phyloP scores from a whole-genome alignment of 1,140 invertebrate species.

The Choristoneura fumiferana region DNA sequence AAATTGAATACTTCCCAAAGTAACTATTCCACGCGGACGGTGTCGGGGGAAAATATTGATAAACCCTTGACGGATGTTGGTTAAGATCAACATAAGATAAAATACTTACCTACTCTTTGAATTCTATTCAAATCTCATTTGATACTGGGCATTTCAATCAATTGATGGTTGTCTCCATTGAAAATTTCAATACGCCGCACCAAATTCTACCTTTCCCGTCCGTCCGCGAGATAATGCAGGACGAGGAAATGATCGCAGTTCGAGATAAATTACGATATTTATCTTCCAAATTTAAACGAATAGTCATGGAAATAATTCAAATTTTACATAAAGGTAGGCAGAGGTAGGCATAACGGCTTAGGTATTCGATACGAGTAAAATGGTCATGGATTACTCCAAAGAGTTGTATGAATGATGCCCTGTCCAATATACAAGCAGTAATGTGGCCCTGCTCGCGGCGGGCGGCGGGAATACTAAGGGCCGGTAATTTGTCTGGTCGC shows the following conservation, averaged over 20 bases:
- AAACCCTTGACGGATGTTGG: too few species aligned
- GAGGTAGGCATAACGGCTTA: not conserved
- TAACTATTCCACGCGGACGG: too few species aligned
- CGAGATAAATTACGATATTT: not conserved
- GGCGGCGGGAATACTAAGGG: conserved; percentile 34
- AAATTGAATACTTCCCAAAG: too few species aligned
- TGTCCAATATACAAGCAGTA: conserved; percentile 13
- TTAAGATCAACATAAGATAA: too few species aligned
- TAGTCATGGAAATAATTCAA: not conserved
- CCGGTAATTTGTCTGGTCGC: conserved; percentile 35
- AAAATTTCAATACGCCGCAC: too few species aligned
- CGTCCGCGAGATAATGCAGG: too few species aligned
- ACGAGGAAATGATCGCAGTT: not conserved
- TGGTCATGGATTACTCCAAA: not conserved
- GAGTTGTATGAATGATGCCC: conserved; percentile 3
- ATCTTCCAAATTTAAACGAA: not conserved
- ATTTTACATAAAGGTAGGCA: not conserved
- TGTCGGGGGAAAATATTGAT: too few species aligned
- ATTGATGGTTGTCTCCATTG: too few species aligned
- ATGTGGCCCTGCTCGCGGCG: not conserved
- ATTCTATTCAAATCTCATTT: too few species aligned
- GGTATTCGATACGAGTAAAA: conserved; percentile 5
- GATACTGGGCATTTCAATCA: too few species aligned
- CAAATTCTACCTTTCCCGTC: too few species aligned
- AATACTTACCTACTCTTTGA: too few species aligned